Percentiles rank a stretch among this genome's conserved stretches.
Conservation (phyloP, 2,888 invertebrate genomes). For the Anarsia innoxiella region DNA sequence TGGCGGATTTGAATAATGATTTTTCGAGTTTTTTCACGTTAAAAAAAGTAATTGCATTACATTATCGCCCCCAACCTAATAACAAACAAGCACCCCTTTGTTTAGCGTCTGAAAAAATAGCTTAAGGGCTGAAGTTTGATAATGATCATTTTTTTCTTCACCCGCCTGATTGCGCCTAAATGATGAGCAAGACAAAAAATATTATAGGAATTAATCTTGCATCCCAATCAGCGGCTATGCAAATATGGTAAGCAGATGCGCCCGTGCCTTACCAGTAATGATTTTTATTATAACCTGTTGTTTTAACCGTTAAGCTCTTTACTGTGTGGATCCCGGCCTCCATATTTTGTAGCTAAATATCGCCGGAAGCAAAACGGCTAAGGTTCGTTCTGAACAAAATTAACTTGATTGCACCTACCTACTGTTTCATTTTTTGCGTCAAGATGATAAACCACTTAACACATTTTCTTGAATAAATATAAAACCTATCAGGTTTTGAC, state of each 20-base stretch:
- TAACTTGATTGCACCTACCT: conserved; percentile 3
- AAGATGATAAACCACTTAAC: background rate
- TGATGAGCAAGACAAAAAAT: conserved; percentile 70
- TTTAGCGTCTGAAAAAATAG: conserved; percentile 70
- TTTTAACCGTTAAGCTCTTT: conserved; percentile 27
- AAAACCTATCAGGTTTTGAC: background rate
- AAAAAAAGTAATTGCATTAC: conserved; percentile 71
- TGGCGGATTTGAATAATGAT: conserved; percentile 71
- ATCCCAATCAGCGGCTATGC: conserved; percentile 67
- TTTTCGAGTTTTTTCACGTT: conserved; percentile 43
- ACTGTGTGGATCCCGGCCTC: too few species aligned
- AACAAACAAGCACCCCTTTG: conserved; percentile 72
- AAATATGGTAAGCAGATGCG: conserved; percentile 66
- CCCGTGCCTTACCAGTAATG: conserved; percentile 50
- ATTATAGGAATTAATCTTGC: conserved; percentile 68
- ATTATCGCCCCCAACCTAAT: conserved; percentile 74
- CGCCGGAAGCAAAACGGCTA: conserved; percentile 7
- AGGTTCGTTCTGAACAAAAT: conserved; percentile 9
- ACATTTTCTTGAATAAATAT: background rate
- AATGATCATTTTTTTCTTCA: conserved; percentile 66
- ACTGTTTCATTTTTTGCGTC: background rate
- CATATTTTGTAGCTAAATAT: conserved; percentile 6
- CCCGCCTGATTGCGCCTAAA: conserved; percentile 68
- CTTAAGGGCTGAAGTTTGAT: conserved; percentile 73
- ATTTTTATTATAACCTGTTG: conserved; percentile 42